Evolutionary conservation across 2,888 invertebrate species (phyloP).

Genomic region (Dione juno): DNA sequence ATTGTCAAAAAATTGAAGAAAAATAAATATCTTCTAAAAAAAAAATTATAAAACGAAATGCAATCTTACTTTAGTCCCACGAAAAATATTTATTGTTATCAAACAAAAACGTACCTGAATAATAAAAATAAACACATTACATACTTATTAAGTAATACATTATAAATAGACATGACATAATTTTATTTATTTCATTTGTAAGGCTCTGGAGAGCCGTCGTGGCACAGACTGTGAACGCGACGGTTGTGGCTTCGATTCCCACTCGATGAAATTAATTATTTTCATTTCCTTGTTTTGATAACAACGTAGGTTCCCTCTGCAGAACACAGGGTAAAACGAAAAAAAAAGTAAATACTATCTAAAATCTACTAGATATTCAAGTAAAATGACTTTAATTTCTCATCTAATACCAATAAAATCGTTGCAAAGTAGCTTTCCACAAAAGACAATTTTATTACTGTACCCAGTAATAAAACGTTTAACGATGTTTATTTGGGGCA

Average conservation of each 20-base stretch:
- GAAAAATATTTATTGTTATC: neutral
- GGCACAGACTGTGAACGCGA: too few relatives aligned
- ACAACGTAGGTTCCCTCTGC: too few relatives aligned
- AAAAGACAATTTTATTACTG: conserved; percentile 57
- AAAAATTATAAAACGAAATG: neutral
- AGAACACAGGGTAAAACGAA: too few relatives aligned
- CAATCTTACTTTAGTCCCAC: neutral
- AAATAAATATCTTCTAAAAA: neutral
- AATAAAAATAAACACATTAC: neutral
- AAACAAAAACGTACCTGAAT: neutral
- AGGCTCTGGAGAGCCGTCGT: too few relatives aligned
- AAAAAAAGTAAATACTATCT: too few relatives aligned
- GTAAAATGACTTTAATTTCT: conserved; percentile 52
- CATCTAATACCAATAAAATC: conserved; percentile 55
- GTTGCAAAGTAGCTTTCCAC: conserved; percentile 49
- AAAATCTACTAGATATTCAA: conserved; percentile 35
- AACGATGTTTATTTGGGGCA: conserved; percentile 50
- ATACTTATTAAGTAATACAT: too few relatives aligned
- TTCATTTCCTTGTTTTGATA: too few relatives aligned
- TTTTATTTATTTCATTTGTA: too few relatives aligned
- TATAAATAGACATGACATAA: too few relatives aligned
- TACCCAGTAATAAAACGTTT: conserved; percentile 58
- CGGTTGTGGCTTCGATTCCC: too few relatives aligned
- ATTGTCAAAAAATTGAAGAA: neutral
- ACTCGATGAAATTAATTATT: too few relatives aligned